These are phyloP conservation scores for Macquaria ambigua DNA, from an alignment of 2,113 vertebrate genomes.

Conservation along the genomic window DNA sequence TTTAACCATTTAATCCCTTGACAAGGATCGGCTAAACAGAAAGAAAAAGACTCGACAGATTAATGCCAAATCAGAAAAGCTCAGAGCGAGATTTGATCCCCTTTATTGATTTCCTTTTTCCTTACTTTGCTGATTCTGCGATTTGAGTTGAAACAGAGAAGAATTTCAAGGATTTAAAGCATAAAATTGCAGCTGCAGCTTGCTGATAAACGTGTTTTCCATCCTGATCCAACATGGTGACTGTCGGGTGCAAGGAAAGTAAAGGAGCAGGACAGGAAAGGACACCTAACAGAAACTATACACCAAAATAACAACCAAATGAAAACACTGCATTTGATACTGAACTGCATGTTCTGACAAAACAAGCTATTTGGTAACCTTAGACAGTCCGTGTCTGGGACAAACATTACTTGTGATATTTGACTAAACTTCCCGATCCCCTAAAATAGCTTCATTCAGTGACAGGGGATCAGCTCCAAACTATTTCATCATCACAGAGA, in stretches of 20 bases:
- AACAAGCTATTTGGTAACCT: constrained; percentile 48
- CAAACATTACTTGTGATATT: constrained; percentile 60
- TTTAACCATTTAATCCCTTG: constrained; percentile 79
- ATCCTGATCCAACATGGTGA: constrained; percentile 53
- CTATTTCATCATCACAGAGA: constrained; percentile 33
- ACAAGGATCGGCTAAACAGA: constrained; percentile 61
- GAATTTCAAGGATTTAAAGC: constrained; percentile 72
- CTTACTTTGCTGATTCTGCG: constrained; percentile 63
- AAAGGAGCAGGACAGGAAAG: constrained; percentile 13
- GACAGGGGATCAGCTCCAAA: constrained; percentile 4
- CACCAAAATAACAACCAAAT: constrained; percentile 22
- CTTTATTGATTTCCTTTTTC: constrained; percentile 77
- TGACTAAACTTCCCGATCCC: constrained; percentile 30
- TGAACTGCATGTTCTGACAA: constrained; percentile 47
- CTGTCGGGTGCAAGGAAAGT: constrained; percentile 37
- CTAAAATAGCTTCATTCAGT: constrained; percentile 43
- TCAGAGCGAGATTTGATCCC: constrained; percentile 73
- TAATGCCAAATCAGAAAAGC: constrained; percentile 80
- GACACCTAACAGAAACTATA: constrained; percentile 37
- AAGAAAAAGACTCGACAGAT: constrained; percentile 70
- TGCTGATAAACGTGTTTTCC: constrained; percentile 66
- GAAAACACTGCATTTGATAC: constrained; percentile 37
- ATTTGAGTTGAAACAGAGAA: constrained; percentile 72
- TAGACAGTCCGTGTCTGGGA: constrained; percentile 52
- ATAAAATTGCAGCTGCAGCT: constrained; percentile 66